Evolutionary conservation across 2,888 invertebrate species (phyloP).

Genomic region (Odontomyia ornata): DNA sequence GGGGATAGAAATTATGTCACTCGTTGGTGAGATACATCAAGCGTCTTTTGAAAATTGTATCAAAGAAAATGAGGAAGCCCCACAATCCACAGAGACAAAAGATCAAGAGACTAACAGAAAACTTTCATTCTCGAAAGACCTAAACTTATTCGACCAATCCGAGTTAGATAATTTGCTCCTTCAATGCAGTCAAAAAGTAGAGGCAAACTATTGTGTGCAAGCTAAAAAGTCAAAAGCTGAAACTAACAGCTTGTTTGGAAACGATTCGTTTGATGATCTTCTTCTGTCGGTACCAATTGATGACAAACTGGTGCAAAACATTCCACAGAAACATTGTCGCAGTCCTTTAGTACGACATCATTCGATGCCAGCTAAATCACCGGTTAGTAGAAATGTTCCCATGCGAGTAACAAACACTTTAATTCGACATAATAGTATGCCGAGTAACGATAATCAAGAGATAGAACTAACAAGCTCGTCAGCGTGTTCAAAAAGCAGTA

Average conservation of each 20-base stretch:
- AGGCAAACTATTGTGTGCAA: conserved; percentile 24
- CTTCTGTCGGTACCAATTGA: conserved; percentile 28
- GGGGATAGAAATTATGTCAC: too few relatives aligned
- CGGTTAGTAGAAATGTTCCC: neutral
- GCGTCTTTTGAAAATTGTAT: too few relatives aligned
- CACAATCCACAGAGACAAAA: too few relatives aligned
- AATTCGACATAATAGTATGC: conserved; percentile 40
- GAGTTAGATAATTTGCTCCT: conserved; percentile 44
- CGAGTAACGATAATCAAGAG: neutral
- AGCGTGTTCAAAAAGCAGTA: neutral
- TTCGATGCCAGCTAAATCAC: conserved; percentile 29
- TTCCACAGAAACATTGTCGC: neutral
- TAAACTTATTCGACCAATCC: neutral
- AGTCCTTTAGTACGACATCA: conserved; percentile 34
- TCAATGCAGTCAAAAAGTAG: conserved; percentile 43
- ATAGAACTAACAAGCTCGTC: neutral
- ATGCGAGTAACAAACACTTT: neutral
- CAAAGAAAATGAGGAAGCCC: too few relatives aligned
- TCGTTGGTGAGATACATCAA: too few relatives aligned
- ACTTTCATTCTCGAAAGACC: too few relatives aligned
- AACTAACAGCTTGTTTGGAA: neutral
- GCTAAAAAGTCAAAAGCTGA: conserved; percentile 10
- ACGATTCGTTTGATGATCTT: conserved; percentile 43
- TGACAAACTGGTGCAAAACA: neutral
- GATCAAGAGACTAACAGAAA: too few relatives aligned